Evolutionary conservation across 2,113 vertebrate genomes (phyloP).

Genomic region (Melanerpes formicivorus): DNA sequence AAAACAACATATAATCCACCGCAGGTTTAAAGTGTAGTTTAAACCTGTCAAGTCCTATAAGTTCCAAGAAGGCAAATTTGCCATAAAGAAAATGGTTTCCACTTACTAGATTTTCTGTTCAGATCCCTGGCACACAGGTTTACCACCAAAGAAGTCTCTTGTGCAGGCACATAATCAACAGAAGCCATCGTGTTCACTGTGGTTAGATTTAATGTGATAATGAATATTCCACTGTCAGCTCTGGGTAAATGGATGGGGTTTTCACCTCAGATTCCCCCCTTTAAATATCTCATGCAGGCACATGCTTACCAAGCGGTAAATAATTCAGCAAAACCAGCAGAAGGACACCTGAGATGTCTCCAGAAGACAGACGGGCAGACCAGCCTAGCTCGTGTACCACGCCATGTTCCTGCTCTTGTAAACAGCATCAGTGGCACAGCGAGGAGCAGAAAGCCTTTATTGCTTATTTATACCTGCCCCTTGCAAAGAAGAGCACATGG

Average conservation of each 20-base stretch:
- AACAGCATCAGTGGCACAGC: neutral
- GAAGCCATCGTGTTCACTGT: conserved; percentile 31
- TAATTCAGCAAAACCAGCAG: conserved; percentile 43
- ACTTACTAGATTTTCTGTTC: conserved; percentile 45
- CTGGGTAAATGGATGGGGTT: conserved; percentile 33
- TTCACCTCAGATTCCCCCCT: conserved; percentile 60
- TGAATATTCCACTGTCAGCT: conserved; percentile 60
- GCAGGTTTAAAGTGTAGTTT: conserved; percentile 47
- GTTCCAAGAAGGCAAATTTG: conserved; percentile 47
- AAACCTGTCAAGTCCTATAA: conserved; percentile 61
- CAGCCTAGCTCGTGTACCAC: neutral
- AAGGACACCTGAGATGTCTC: conserved; percentile 20
- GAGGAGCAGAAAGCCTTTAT: neutral
- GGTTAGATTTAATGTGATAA: conserved; percentile 53
- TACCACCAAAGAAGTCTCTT: conserved; percentile 34
- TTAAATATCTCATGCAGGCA: neutral
- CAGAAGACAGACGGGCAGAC: neutral
- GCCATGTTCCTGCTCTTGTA: conserved; percentile 16
- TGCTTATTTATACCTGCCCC: neutral
- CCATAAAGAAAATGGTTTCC: conserved; percentile 21
- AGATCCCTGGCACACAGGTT: neutral
- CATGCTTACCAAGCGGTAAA: neutral
- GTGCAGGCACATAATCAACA: conserved; percentile 23
- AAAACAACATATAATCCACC: conserved; percentile 15
- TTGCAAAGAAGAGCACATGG: neutral